Evolutionary conservation across 2,797 vertebrate species (phyloP).

Genomic region (Botia kubotai): DNA sequence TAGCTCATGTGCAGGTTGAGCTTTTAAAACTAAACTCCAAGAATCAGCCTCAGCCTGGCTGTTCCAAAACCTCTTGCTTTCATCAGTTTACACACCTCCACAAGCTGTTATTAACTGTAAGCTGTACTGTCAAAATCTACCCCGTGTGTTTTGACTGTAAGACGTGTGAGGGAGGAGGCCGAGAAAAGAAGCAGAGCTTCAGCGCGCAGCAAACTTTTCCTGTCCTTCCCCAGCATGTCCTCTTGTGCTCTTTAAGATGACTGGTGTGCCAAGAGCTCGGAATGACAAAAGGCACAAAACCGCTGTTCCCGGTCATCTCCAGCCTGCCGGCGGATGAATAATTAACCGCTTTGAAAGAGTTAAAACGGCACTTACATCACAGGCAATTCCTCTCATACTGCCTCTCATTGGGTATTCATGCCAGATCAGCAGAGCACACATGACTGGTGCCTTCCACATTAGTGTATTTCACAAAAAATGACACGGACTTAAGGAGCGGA

Average conservation of each 20-base stretch:
- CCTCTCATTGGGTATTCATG: constrained; percentile 66
- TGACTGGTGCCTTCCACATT: constrained; percentile 68
- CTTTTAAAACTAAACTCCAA: too few species aligned
- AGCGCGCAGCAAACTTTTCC: constrained; percentile 11
- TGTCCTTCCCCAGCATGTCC: constrained; percentile 40
- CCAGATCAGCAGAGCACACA: constrained; percentile 61
- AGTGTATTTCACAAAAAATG: constrained; percentile 71
- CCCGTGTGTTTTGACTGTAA: constrained; percentile 33
- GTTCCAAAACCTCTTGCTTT: neutral
- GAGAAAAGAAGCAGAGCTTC: constrained; percentile 27
- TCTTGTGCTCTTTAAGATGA: constrained; percentile 22
- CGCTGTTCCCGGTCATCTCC: constrained; percentile 8
- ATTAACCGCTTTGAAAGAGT: constrained; percentile 57
- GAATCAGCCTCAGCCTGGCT: too few species aligned
- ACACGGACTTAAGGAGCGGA: constrained; percentile 56
- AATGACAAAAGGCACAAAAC: constrained; percentile 34
- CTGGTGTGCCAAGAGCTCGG: constrained; percentile 26
- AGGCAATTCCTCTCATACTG: constrained; percentile 59
- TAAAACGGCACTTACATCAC: constrained; percentile 57
- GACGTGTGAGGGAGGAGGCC: constrained; percentile 6
- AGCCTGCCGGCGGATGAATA: constrained; percentile 53
- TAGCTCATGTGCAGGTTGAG: too few species aligned
- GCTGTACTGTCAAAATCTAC: constrained; percentile 30
- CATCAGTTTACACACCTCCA: neutral
- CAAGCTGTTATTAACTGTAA: neutral